Conservation (phyloP, 2,797 vertebrate genomes). For the Trachops cirrhosus region DNA sequence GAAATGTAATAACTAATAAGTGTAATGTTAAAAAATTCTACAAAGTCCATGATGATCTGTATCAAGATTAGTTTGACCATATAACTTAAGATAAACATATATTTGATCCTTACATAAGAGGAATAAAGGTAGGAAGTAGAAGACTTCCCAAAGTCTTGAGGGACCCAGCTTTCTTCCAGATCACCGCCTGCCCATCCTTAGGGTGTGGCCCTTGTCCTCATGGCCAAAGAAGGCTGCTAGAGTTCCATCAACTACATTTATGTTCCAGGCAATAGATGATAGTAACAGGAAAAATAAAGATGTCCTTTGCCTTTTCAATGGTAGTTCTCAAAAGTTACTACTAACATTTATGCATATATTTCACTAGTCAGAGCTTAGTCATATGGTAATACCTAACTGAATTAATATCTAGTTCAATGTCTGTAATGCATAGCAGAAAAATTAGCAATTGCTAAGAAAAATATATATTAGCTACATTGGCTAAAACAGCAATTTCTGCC, state of each 20-base stretch:
- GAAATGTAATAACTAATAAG: background rate
- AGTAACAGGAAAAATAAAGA: background rate
- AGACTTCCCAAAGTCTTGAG: background rate
- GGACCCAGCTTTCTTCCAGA: background rate
- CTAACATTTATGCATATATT: background rate
- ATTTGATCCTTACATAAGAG: background rate
- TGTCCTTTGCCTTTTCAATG: background rate
- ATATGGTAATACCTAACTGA: background rate
- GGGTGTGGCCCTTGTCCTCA: background rate
- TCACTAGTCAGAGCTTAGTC: background rate
- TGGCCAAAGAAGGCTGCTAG: background rate
- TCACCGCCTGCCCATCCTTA: background rate
- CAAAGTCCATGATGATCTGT: background rate
- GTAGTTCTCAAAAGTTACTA: background rate
- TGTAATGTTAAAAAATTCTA: background rate
- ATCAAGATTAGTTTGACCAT: background rate
- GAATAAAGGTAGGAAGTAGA: background rate
- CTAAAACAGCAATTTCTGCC: background rate
- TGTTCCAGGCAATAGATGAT: background rate
- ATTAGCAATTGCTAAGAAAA: background rate
- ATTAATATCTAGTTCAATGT: background rate
- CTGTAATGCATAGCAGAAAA: background rate
- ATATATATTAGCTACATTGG: background rate
- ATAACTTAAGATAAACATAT: background rate
- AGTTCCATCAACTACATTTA: background rate